Percentiles rank a stretch among this genome's conserved stretches.
These are phyloP conservation scores for Pristiophorus japonicus DNA, from an alignment of 2,113 vertebrate species.

Conservation along the genomic window DNA sequence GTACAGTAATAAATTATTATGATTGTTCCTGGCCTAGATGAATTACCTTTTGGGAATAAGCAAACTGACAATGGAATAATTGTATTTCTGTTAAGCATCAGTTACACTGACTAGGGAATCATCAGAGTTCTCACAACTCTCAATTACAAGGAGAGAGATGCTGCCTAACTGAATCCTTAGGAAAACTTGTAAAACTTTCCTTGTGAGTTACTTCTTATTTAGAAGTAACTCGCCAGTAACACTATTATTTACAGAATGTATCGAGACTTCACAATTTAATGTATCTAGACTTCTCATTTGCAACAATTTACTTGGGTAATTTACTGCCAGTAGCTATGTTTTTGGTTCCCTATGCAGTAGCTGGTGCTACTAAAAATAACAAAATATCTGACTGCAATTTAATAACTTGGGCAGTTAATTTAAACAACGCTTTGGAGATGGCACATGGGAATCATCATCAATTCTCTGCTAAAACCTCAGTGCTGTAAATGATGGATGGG, in stretches of 20 bases:
- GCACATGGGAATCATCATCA: background rate
- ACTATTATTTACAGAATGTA: background rate
- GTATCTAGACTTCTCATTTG: background rate
- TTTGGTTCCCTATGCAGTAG: background rate
- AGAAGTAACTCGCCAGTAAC: background rate
- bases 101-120: constrained; percentile 10
- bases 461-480: background rate
- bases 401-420: constrained; percentile 23
- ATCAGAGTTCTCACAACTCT: background rate
- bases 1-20: background rate
- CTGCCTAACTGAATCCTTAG: constrained; percentile 9
- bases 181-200: background rate
- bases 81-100: background rate
- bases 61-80: constrained; percentile 13
- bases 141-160: background rate
- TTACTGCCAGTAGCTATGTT: background rate
- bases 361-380: background rate
- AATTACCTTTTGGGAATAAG: constrained; percentile 17
- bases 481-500: constrained; percentile 17
- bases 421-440: background rate
- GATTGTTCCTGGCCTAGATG: constrained; percentile 18
- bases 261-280: background rate
- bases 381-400: constrained; percentile 7
- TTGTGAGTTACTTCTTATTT: background rate
- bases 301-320: background rate